phyloP scores from a whole-genome alignment of 2,113 vertebrate genomes.

The Lonchura striata region DNA sequence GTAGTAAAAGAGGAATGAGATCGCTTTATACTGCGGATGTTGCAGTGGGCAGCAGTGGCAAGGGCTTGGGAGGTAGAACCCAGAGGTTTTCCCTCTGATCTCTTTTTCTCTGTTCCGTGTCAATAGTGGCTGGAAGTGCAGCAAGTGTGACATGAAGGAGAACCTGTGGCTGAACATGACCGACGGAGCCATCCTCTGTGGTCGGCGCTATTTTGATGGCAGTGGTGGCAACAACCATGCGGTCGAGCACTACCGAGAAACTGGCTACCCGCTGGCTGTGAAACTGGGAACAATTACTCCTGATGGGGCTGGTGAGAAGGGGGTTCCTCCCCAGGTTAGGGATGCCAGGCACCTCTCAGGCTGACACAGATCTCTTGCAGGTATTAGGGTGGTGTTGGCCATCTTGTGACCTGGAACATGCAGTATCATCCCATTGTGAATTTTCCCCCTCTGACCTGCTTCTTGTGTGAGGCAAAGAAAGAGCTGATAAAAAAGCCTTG shows the following conservation, averaged over 20 bases:
- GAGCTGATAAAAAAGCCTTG: background rate
- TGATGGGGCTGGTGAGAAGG: slow-evolving; percentile 87
- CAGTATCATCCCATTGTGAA: background rate
- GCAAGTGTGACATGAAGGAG: slow-evolving; percentile 93
- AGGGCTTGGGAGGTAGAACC: background rate
- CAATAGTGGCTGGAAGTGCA: slow-evolving; percentile 92
- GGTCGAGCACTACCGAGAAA: slow-evolving; percentile 89
- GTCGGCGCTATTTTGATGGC: slow-evolving; percentile 95
- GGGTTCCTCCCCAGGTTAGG: background rate
- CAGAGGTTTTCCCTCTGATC: background rate
- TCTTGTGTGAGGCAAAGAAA: background rate
- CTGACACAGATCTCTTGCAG: background rate
- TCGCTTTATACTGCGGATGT: fast-evolving
- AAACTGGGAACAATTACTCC: slow-evolving; percentile 98
- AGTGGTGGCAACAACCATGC: slow-evolving; percentile 96
- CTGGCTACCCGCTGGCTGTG: slow-evolving; percentile 90
- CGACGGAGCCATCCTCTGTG: slow-evolving; percentile 91
- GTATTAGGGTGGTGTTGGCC: background rate
- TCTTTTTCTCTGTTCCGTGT: background rate
- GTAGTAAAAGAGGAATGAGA: background rate
- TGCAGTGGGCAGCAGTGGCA: no score
- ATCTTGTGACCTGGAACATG: background rate
- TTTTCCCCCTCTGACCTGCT: background rate
- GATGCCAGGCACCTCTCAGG: background rate
- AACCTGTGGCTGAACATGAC: slow-evolving; percentile 99